Evolutionary conservation across 2,113 vertebrate genomes (phyloP).

Genomic region (Peucedramus taeniatus): DNA sequence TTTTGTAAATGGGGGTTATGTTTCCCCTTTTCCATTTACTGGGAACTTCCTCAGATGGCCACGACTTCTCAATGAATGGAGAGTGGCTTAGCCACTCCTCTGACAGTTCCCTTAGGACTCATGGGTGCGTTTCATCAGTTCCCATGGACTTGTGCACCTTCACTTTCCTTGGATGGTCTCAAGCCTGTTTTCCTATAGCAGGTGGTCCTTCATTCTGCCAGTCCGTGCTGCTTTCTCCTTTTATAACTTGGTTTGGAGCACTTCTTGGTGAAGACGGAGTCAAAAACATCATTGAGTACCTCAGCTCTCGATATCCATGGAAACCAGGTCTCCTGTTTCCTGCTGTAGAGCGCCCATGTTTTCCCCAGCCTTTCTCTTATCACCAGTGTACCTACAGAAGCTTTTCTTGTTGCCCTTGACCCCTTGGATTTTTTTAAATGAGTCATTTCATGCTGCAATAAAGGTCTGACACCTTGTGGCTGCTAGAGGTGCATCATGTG

Average conservation of each 20-base stretch:
- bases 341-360: neutral
- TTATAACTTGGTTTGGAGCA: neutral
- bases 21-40: neutral
- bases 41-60: neutral
- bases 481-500: neutral
- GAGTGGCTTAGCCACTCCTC: neutral
- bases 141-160: neutral
- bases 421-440: neutral
- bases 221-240: neutral
- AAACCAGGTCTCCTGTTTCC: neutral
- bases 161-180: neutral
- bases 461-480: neutral
- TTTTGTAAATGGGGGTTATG: neutral
- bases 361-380: neutral
- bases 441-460: neutral
- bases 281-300: neutral
- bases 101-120: neutral
- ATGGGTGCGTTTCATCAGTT: neutral
- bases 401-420: neutral
- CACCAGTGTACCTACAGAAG: neutral
- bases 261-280: neutral
- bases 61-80: neutral
- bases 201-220: neutral
- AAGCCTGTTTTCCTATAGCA: neutral
- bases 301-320: neutral